Conservation (phyloP, 2,113 vertebrate genomes). For the Tiliqua scincoides region DNA sequence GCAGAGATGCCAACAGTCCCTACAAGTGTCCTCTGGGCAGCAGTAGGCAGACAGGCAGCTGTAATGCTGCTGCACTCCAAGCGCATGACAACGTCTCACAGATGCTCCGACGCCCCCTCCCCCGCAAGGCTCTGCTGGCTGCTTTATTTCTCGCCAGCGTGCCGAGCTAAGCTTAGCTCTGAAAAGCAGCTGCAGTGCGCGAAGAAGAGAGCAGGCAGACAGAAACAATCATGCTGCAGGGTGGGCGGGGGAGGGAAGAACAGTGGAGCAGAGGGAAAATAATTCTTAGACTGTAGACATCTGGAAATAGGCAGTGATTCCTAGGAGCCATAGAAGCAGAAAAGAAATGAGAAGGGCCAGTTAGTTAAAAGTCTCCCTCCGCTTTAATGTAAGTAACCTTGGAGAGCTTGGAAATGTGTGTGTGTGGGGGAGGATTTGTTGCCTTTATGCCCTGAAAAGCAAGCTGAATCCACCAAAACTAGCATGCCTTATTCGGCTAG, state of each 20-base stretch:
- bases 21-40: slow-evolving; percentile 38
- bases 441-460: not conserved
- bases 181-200: slow-evolving; percentile 35
- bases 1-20: slow-evolving; percentile 55
- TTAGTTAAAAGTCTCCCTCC: not conserved
- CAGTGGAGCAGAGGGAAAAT: not conserved
- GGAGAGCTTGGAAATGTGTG: not conserved
- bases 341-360: not conserved
- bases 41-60: slow-evolving; percentile 49
- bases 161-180: slow-evolving; percentile 32
- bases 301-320: not conserved
- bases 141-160: slow-evolving; percentile 36
- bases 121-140: slow-evolving; percentile 37
- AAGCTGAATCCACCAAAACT: not conserved
- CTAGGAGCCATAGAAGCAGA: not conserved
- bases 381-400: not conserved
- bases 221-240: not conserved
- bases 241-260: not conserved
- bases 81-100: slow-evolving; percentile 3
- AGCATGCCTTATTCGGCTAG: not conserved
- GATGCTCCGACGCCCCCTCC: slow-evolving; percentile 42
- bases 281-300: not conserved
- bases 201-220: slow-evolving; percentile 29
- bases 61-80: slow-evolving; percentile 35
- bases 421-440: not conserved